Conservation (phyloP, 2,888 invertebrate species). For the Pyrrhia umbra region DNA sequence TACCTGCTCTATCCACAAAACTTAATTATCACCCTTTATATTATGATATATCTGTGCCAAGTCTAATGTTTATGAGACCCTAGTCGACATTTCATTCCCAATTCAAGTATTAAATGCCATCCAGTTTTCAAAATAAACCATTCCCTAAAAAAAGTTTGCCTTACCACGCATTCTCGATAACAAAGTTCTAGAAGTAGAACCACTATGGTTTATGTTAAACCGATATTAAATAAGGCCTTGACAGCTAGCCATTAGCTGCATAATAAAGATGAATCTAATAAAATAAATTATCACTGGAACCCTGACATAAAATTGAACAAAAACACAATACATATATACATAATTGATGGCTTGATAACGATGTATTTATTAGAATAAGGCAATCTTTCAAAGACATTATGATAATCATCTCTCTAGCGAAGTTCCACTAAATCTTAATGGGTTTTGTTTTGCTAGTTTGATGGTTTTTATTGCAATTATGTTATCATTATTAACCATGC, state of each 20-base stretch:
- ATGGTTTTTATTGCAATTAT: not conserved
- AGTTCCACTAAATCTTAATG: not conserved
- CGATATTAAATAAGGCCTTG: conserved; percentile 39
- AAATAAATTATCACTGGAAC: conserved; percentile 51
- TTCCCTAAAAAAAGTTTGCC: too few relatives aligned
- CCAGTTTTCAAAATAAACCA: too few relatives aligned
- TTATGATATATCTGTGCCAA: too few relatives aligned
- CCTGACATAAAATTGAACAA: conserved; percentile 55
- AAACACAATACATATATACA: conserved; percentile 16
- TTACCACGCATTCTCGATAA: not conserved
- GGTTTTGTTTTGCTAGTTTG: not conserved
- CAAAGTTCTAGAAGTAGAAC: conserved; percentile 10
- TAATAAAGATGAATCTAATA: conserved; percentile 57
- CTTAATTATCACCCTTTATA: too few relatives aligned
- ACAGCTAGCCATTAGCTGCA: conserved; percentile 37
- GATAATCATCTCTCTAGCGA: not conserved
- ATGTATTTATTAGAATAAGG: conserved; percentile 10
- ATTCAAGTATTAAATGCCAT: too few relatives aligned
- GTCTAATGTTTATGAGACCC: too few relatives aligned
- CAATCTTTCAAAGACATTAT: conserved; percentile 10
- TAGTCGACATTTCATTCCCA: too few relatives aligned
- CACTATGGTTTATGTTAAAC: conserved; percentile 25
- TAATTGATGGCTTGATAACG: conserved; percentile 3
- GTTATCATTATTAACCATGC: too few relatives aligned
- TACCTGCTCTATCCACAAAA: too few relatives aligned